Evolutionary conservation across 2,888 invertebrate species (phyloP), one percentile per base, ranked within the genome.

Genomic region (Gisinianus flammeolus): DNA sequence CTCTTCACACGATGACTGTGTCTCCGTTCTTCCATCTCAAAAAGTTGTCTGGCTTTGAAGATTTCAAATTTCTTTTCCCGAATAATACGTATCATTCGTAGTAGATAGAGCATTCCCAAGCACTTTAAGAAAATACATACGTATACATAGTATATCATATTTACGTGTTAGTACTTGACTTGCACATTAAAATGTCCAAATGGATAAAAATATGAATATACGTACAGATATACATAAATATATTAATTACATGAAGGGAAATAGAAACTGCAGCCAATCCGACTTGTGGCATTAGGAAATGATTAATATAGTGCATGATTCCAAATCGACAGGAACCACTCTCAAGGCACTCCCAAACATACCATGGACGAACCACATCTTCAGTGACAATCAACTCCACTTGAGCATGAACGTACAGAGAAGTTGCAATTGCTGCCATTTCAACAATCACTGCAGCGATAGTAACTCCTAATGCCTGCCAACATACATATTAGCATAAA

Each of bases 291-390:
- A 84, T 68, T 54, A 84, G 70, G 66, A 77, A 83, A 33, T 52
- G 78, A 33, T 81, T 74, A 22, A 83, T 75, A 75, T 84, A 84
- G 33, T 66, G 28, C 0, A 74, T 54, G 77, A 83, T 76, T 22
- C 73, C 78, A 0, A 30, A 58, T 19, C 79, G 73, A 44, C 84
- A 84, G 0, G 79, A 76, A 0, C 71, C 67, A n/a, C 12, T 22
- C 2, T 78, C 31, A 10, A 73, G 76, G 44, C 84, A 84, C 31
- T 84, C 83, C 28, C 81, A 82, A 79, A 80, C 80, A 33, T 79
- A 83, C 84, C 84, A 84, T 1, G 82, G 79, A 30, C 78, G 80
- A 2, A 81, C 31, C n/a, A 80, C 16, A 2, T 81, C 79, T 73
- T 83, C 82, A 67, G 80, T 81, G 10, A 75, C 79, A 31, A 82